Evolutionary conservation across 2,888 invertebrate genomes (phyloP), one percentile per base, ranked within the genome.

Genomic region (Habroteleia sp.): DNA sequence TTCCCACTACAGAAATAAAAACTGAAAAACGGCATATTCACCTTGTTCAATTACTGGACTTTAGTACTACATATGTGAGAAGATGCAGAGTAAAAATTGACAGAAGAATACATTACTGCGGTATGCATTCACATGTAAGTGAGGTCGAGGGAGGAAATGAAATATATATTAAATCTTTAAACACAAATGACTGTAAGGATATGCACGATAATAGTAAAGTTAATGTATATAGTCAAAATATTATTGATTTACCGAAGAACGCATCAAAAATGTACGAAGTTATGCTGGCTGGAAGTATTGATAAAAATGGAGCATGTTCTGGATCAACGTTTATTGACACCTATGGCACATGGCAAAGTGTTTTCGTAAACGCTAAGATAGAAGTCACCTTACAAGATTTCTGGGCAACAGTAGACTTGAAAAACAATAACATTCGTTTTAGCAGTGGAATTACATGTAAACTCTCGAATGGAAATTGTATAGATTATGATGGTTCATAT

Each of bases 301-400:
- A 14, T 0, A 4, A 4, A 0, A 50, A 74, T 1, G 77, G 77
- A 1, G n/a, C 1, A 0, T 81, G 80, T 16, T 4, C 11, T 0
- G 77, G 74, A 0, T 58, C 56, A 0, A 48, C 41, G 6, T 77
- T 77, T 27, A 31, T 56, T 7, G 79, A 79, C 6, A 42, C 46
- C 0, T 77, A 13, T 68, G 78, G 16, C 56, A 25, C 0, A 75
- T 76, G 75, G 69, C 65, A 3, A 4, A 73, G 56, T 5, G 79
- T 75, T 0, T 41, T 77, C 1, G 78, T 80, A 39, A 66, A 46
- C 7, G 50, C 31, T 0, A 27, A 5, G 0, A 20, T 73, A 0
- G 58, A 39, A 37, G 48, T 77, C 1, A 71, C 50, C 0, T 8
- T 76, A 2, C 3, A 0, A 0, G 23, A 42, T n/a, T 44, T 60